These are phyloP conservation scores for Siniperca obscura DNA, from an alignment of 2,797 vertebrate species.

Conservation along the genomic window DNA sequence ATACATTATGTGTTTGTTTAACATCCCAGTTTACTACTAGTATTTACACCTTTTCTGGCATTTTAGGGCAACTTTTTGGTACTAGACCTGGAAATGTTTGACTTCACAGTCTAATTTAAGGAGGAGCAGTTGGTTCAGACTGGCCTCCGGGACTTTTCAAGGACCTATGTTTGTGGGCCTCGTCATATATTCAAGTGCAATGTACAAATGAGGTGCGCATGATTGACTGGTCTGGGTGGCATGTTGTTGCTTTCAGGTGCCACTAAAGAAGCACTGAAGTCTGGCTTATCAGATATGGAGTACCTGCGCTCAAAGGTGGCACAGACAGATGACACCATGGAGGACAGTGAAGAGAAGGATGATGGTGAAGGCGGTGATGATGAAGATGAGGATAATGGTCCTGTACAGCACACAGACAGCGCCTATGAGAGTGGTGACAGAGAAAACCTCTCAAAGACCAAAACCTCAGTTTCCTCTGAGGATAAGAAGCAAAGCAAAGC, in stretches of 20 bases:
- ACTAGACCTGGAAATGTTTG: neutral
- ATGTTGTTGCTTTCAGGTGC: conserved; percentile 62
- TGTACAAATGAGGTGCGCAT: neutral
- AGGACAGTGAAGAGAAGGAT: conserved; percentile 62
- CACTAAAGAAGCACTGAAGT: conserved; percentile 80
- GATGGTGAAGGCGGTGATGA: conserved; percentile 63
- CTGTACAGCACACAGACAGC: conserved; percentile 73
- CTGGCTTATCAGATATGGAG: conserved; percentile 93
- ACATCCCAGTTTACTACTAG: neutral
- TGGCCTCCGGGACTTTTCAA: neutral
- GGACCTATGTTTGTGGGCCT: neutral
- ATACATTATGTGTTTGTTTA: neutral
- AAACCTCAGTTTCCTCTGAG: conserved; percentile 43
- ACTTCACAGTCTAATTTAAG: neutral
- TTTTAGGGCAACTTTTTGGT: neutral
- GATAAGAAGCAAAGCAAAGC: conserved; percentile 56
- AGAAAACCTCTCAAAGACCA: conserved; percentile 50
- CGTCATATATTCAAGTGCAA: neutral
- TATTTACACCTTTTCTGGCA: neutral
- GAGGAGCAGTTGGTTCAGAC: neutral
- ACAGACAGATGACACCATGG: conserved; percentile 67
- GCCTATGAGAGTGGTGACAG: conserved; percentile 76
- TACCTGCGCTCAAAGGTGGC: conserved; percentile 95
- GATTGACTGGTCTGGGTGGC: neutral
- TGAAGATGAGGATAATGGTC: conserved; percentile 41